Evolutionary conservation across 2,797 vertebrate species (phyloP).

Genomic region (Eurystomus glaucurus): DNA sequence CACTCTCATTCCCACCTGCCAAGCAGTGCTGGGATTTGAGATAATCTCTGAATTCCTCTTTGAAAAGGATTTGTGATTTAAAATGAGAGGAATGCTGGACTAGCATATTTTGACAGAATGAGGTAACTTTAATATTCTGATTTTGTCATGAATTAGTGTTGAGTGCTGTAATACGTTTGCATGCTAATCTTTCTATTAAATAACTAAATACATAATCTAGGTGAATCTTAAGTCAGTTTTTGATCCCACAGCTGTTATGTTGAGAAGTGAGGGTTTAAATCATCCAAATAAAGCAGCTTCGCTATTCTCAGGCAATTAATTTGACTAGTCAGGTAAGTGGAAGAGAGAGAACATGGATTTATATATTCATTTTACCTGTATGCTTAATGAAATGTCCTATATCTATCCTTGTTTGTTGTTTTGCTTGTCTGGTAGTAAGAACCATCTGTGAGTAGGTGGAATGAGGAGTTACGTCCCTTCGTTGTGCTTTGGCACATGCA

Average conservation of each 20-base stretch:
- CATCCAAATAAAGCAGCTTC: neutral
- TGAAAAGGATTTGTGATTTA: constrained; percentile 38
- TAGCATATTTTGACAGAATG: constrained; percentile 65
- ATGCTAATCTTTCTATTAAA: constrained; percentile 57
- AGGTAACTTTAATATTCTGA: constrained; percentile 53
- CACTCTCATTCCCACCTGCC: neutral
- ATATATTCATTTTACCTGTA: neutral
- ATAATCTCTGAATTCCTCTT: constrained; percentile 43
- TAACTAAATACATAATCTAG: neutral
- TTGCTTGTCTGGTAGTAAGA: neutral
- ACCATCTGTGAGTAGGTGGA: neutral
- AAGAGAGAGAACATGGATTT: neutral
- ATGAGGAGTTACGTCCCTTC: neutral
- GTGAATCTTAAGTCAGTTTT: neutral
- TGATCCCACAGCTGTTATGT: neutral
- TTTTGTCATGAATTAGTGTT: neutral
- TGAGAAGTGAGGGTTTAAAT: neutral
- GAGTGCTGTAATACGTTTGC: constrained; percentile 38
- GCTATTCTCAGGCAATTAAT: neutral
- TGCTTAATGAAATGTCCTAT: neutral
- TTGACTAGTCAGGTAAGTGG: neutral
- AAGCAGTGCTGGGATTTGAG: constrained; percentile 47
- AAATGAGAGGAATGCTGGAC: constrained; percentile 15
- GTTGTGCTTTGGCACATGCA: rapidly evolving
- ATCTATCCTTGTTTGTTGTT: neutral